Evolutionary conservation across 2,113 vertebrate species (phyloP).

Genomic region (Telmatochromis sp.): DNA sequence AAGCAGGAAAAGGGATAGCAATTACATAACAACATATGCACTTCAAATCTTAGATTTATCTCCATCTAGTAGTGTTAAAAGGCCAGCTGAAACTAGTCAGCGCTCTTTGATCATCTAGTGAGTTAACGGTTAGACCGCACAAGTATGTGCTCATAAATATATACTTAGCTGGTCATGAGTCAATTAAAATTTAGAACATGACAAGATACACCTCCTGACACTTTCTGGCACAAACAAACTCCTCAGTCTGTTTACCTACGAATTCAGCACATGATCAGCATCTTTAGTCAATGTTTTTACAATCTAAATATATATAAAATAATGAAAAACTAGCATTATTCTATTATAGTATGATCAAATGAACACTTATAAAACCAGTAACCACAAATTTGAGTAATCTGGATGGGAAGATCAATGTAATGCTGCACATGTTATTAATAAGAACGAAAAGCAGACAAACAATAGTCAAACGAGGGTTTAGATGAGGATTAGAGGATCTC

Average conservation of each 20-base stretch:
- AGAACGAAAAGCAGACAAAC: rapidly evolving
- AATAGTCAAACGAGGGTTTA: neutral
- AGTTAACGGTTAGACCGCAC: neutral
- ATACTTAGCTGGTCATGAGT: neutral
- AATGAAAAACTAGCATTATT: neutral
- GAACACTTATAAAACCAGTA: neutral
- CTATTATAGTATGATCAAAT: neutral
- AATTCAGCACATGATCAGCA: neutral
- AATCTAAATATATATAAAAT: neutral
- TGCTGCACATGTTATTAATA: neutral
- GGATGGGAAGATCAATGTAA: neutral
- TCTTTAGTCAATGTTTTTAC: neutral
- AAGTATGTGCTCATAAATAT: neutral
- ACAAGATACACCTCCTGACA: neutral
- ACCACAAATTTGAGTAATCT: neutral
- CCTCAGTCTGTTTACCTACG: neutral
- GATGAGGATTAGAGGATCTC: neutral
- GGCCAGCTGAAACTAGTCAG: neutral
- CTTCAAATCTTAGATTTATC: neutral
- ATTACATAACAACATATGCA: neutral
- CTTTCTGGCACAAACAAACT: neutral
- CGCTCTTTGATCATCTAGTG: neutral
- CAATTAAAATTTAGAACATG: neutral
- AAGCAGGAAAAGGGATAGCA: neutral
- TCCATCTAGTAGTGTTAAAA: neutral